Conservation (phyloP, 2,888 invertebrate genomes). For the Eristalis intricaria region DNA sequence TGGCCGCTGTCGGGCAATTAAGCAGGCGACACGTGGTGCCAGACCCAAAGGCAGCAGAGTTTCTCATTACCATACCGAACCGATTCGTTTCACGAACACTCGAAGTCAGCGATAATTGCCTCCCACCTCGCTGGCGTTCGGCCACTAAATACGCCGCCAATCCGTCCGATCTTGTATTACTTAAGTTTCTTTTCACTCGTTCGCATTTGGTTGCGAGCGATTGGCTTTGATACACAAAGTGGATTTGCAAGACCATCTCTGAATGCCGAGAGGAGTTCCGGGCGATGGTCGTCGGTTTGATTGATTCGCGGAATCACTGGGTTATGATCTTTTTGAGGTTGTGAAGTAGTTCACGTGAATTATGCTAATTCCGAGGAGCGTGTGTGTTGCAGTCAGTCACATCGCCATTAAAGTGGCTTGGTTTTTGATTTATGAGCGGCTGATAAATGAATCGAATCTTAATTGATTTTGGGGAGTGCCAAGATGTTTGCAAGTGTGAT, state of each 20-base stretch:
- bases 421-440: background rate
- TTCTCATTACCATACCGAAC: constrained; percentile 24
- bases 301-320: constrained; percentile 18
- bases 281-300: constrained; percentile 20
- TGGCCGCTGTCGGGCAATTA: background rate
- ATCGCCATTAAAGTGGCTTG: background rate
- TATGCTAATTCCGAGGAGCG: constrained; percentile 16
- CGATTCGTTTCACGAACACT: background rate
- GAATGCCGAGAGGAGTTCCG: background rate
- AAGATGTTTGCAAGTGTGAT: background rate
- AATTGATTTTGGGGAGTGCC: background rate
- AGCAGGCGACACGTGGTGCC: background rate
- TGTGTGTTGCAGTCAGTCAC: background rate
- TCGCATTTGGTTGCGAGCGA: background rate
- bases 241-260: background rate
- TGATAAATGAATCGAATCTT: background rate
- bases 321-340: background rate
- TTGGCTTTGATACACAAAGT: background rate
- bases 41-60: background rate
- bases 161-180: background rate
- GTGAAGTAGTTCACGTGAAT: constrained; percentile 23
- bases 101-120: background rate
- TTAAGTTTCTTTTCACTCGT: constrained; percentile 9
- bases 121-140: background rate
- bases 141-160: too few species aligned